phyloP scores from a whole-genome alignment of 2,888 invertebrate species.

The Morpho deidamia region DNA sequence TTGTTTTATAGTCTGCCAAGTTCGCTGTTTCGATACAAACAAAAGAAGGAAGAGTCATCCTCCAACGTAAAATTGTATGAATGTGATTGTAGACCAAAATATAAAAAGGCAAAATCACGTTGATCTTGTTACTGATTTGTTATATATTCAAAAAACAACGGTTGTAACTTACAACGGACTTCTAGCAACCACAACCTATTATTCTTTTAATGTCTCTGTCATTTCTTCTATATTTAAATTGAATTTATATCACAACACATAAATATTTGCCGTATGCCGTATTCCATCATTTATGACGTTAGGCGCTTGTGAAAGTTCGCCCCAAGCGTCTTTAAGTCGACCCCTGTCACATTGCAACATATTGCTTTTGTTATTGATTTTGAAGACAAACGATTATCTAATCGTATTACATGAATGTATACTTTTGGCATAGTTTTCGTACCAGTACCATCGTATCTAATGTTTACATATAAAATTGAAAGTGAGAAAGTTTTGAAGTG shows the following conservation, averaged over 20 bases:
- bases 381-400: constrained; percentile 8
- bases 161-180: too few relatives aligned
- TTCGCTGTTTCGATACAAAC: too few relatives aligned
- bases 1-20: too few relatives aligned
- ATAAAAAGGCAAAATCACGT: too few relatives aligned
- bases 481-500: constrained; percentile 1
- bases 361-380: constrained; percentile 22
- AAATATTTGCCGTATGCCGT: constrained; percentile 44
- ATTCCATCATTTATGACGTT: constrained; percentile 48
- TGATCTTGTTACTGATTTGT: too few relatives aligned
- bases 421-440: constrained; percentile 8
- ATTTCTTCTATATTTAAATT: too few relatives aligned
- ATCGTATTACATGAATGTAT: constrained; percentile 8
- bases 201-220: too few relatives aligned
- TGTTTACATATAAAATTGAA: constrained; percentile 5
- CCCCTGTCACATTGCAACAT: constrained; percentile 14
- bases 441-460: constrained; percentile 1
- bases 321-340: constrained; percentile 22
- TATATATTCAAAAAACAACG: too few relatives aligned
- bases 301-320: constrained; percentile 47
- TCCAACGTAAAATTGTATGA: too few relatives aligned
- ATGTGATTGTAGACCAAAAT: too few relatives aligned
- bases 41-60: too few relatives aligned
- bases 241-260: neutral
- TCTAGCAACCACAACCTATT: too few relatives aligned